phyloP scores from a whole-genome alignment of 2,797 vertebrate species.

The Fistularia commersonii region DNA sequence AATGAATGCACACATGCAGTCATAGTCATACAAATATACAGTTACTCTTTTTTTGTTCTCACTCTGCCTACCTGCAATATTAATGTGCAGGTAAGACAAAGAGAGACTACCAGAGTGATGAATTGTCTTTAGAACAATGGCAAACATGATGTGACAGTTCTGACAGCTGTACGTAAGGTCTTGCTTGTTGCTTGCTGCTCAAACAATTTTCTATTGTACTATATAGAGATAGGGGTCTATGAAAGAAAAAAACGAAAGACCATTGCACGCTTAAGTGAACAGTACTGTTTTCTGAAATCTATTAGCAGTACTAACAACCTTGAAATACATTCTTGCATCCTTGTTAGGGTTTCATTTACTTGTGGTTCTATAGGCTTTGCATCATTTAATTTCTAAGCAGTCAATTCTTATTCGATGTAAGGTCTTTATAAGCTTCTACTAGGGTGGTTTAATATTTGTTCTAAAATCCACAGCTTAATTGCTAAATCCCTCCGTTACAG shows the following conservation, averaged over 20 bases:
- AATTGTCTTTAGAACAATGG: conserved; percentile 31
- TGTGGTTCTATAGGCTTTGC: conserved; percentile 22
- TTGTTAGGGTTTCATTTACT: conserved; percentile 18
- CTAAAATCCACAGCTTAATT: conserved; percentile 63
- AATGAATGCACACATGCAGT: not conserved
- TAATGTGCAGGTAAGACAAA: conserved; percentile 26
- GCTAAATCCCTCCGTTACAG: conserved; percentile 63
- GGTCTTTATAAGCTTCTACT: conserved; percentile 54
- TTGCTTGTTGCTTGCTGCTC: too few relatives aligned
- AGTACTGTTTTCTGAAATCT: conserved; percentile 20
- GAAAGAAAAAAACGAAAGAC: conserved; percentile 2
- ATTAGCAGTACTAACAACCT: conserved; percentile 21
- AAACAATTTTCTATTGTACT: too few relatives aligned
- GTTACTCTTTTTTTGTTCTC: conserved; percentile 5
- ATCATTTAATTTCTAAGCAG: conserved; percentile 30
- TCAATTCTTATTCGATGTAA: conserved; percentile 39
- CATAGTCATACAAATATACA: not conserved
- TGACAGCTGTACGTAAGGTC: too few relatives aligned
- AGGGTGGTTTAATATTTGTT: conserved; percentile 65
- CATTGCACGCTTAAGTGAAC: not conserved
- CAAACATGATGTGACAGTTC: conserved; percentile 11
- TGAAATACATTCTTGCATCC: conserved; percentile 6
- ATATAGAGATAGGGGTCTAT: not conserved
- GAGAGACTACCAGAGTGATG: conserved; percentile 20
- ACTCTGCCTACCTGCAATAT: conserved; percentile 23